Evolutionary conservation across 1,140 invertebrate genomes (phyloP).

Genomic region (Scaptomyza graminum): DNA sequence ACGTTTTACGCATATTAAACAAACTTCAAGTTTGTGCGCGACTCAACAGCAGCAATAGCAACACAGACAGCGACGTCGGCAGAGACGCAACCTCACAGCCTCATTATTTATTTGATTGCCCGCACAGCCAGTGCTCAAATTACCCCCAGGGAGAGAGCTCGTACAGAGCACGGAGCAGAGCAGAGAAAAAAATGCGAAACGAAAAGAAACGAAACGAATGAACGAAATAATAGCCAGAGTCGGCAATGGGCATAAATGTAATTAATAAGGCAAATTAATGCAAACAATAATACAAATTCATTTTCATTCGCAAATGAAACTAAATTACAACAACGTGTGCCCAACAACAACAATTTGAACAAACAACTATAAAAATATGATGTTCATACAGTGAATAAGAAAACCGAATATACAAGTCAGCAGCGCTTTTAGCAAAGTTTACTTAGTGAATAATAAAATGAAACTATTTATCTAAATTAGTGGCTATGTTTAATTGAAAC

Average conservation of each 20-base stretch:
- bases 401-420: conserved; percentile 24
- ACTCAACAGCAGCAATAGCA: conserved; percentile 15
- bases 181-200: neutral
- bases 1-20: conserved; percentile 82
- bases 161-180: neutral
- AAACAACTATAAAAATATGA: conserved; percentile 2
- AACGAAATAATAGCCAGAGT: conserved; percentile 48
- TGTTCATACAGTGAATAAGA: conserved; percentile 13
- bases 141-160: conserved; percentile 62
- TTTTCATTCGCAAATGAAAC: conserved; percentile 80
- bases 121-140: conserved; percentile 77
- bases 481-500: no score
- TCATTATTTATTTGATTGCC: conserved; percentile 81
- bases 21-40: conserved; percentile 58
- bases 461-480: neutral
- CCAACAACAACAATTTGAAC: conserved; percentile 4
- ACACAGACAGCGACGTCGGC: conserved; percentile 4
- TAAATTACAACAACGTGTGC: conserved; percentile 76
- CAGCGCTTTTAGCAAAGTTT: conserved; percentile 6
- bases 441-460: neutral
- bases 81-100: conserved; percentile 40
- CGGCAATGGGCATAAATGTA: conserved; percentile 70
- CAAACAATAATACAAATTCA: conserved; percentile 82
- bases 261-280: conserved; percentile 83
- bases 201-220: conserved; percentile 16